Evolutionary conservation across 1,140 invertebrate species (phyloP), one percentile per base, ranked within the genome.

Genomic region (Phocides pigmalion): DNA sequence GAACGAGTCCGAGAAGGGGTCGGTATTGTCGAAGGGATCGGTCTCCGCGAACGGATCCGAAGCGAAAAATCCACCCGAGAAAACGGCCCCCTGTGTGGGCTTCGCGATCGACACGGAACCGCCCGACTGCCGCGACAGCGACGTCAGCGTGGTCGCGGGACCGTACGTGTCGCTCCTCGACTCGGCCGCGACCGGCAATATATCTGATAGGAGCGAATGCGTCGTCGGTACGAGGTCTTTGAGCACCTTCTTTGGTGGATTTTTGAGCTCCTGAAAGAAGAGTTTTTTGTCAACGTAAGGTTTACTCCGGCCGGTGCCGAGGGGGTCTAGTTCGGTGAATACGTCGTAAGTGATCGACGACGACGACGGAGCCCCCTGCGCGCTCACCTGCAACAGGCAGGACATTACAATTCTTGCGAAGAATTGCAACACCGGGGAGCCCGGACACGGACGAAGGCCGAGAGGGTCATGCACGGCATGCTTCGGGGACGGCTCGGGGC

Each of bases 251-350:
- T 97, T 97, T 53, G 97, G 96, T 66, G 97, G 97, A 92, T 98
- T 98, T 93, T 98, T 98, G 66, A 98, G 93, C 79, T 98, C 96
- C 92, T 97, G 96, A 93, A 98, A 98, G 92, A 98, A 98, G 86
- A 97, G 96, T 93, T 98, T 98, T 92, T 97, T 97, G 93, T 98
- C 97, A 74, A 98, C 94, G 92, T 97, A 98, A 42, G 97, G 97
- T 90, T 96, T 96, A 90, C 94, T 97, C 84, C 95, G 94, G 73
- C 97, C 97, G 68, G 96, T 97, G 79, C 97, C 97, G 78, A 98
- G 90, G 54, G 97, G 97, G 94, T 98, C 97, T 89, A 98, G 92
- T 89, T 98, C 97, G 28, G 96, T 97, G 92, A 98, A 98, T 69
- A 98, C 96, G 93, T 97, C 97, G 91, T 95, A 91, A 74, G 74